Conservation (phyloP, 2,888 invertebrate genomes). For the Nomada fucata region DNA sequence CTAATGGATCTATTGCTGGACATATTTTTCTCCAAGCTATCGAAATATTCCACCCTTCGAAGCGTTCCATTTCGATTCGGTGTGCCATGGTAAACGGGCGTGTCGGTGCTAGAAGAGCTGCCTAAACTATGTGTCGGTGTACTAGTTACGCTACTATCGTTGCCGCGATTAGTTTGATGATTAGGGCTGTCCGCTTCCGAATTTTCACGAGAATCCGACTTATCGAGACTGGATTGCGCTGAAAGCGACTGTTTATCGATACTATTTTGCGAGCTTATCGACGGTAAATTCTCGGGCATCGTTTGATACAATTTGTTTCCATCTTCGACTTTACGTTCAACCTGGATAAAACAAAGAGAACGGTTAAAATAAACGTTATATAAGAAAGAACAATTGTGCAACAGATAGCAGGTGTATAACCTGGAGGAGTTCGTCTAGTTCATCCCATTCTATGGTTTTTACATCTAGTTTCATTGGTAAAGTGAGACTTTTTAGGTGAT, state of each 20-base stretch:
- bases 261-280: slow-evolving; percentile 85
- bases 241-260: slow-evolving; percentile 70
- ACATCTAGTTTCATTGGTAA: slow-evolving; percentile 89
- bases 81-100: slow-evolving; percentile 80
- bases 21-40: slow-evolving; percentile 82
- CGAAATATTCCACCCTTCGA: slow-evolving; percentile 81
- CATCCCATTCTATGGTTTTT: slow-evolving; percentile 89
- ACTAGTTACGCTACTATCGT: slow-evolving; percentile 78
- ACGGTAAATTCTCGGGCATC: slow-evolving; percentile 88
- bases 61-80: slow-evolving; percentile 82
- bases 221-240: slow-evolving; percentile 74
- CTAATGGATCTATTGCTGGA: slow-evolving; percentile 81
- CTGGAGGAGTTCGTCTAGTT: slow-evolving; percentile 89
- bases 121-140: slow-evolving; percentile 82
- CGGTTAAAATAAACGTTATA: slow-evolving; percentile 9
- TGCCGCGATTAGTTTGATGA: slow-evolving; percentile 68
- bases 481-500: slow-evolving; percentile 85
- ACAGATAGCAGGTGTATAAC: slow-evolving; percentile 63
- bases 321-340: slow-evolving; percentile 88
- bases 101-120: slow-evolving; percentile 82
- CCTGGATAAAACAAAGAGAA: slow-evolving; percentile 76
- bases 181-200: slow-evolving; percentile 73
- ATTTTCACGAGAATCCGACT: slow-evolving; percentile 70
- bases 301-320: slow-evolving; percentile 89
- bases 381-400: background rate